Conservation (phyloP, 2,113 vertebrate species). For the Pholis gunnellus region DNA sequence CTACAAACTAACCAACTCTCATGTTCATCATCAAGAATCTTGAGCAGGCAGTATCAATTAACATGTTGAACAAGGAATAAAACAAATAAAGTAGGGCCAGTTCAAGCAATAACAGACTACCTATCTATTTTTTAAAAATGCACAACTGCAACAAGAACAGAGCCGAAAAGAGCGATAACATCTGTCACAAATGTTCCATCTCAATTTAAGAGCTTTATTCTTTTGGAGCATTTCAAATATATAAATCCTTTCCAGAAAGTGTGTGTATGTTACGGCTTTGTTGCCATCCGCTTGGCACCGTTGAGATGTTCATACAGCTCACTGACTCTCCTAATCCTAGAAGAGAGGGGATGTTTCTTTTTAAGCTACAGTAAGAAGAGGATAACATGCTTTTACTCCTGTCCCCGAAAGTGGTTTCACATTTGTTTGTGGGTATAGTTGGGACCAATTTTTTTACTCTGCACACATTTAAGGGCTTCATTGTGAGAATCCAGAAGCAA, state of each 20-base stretch:
- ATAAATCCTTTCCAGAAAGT: conserved; percentile 10
- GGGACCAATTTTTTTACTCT: not conserved
- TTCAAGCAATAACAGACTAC: not conserved
- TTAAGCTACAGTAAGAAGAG: conserved; percentile 30
- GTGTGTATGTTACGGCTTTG: not conserved
- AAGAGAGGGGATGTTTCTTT: conserved; percentile 8
- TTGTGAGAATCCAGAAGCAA: not conserved
- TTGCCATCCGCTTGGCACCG: conserved; percentile 24
- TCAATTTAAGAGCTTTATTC: not conserved
- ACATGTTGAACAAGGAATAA: not conserved
- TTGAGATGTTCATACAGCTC: conserved; percentile 3
- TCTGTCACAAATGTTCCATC: not conserved
- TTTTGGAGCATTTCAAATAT: conserved; percentile 16
- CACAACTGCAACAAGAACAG: not conserved
- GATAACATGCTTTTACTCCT: conserved; percentile 33
- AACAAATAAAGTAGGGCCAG: not conserved
- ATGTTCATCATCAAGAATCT: not conserved
- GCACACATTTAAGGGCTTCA: not conserved
- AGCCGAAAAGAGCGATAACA: not conserved
- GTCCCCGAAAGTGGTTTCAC: conserved; percentile 32
- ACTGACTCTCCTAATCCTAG: conserved; percentile 35
- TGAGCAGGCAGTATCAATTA: not conserved
- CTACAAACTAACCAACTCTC: not conserved
- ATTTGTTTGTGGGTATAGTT: not conserved
- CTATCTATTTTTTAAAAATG: not conserved